Base-by-base conservation (phyloP, 2,797 vertebrate genomes). In the Echiichthys vipera region DNA sequence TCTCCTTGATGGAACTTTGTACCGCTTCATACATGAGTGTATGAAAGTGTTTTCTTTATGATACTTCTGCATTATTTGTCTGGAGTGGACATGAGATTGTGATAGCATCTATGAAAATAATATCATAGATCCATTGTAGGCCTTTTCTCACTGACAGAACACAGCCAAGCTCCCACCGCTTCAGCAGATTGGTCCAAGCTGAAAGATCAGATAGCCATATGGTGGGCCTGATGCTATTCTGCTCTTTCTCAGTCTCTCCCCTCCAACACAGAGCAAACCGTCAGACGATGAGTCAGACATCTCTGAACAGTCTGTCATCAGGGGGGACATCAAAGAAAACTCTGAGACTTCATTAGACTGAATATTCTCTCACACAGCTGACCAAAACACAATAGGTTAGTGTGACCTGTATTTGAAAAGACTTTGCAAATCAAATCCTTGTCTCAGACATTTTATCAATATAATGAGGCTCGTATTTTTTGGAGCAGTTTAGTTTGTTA, bases 191-290 rank as follows among this genome's bases (percentile, higher is more conserved):
- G 81, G 84, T 74, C 80, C 80, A 61, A 45, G 55, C 81, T 81
- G 78, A 82, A 73, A 81, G 81, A 90, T 89, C 82, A 82, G 78
- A 89, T 74, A 62, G 66, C 88, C 89, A 88, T 89, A 90, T 90
- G 90, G 80, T 65, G 65, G 71, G 50, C 81, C 87, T 77, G 88
- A 87, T 87, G 87, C 83, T 64, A n/a, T 61, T 46, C 25, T 71
- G 64, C 70, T 76, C 66, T 77, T 74, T 49, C 64, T 42, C 55
- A 5, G 0, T 67, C 42, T 69, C 59, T 56, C 24, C 18, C 55
- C 40, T 70, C 63, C 55, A 47, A 77, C 80, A 67, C 25, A 13
- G 43, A 73, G 73, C 37, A 58, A 84, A 75, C 54, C 56, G 61
- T 63, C 56, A 15, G 34, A 15, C 20, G 22, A 65, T 45, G 81